phyloP scores from a whole-genome alignment of 2,888 invertebrate species.

The Ormyrus rosae region DNA sequence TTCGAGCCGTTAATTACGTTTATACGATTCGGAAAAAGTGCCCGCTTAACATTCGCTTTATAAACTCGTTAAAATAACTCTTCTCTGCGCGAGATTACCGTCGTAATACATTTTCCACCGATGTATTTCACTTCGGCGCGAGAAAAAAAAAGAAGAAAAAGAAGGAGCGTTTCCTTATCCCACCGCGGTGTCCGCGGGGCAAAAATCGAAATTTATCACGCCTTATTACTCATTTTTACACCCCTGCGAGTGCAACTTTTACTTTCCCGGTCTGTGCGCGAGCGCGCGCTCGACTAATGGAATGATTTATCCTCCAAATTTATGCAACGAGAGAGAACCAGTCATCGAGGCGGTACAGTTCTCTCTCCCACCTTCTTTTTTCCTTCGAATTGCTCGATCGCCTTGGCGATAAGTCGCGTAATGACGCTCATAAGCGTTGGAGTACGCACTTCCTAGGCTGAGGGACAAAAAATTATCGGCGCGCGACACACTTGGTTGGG shows the following conservation, averaged over 20 bases:
- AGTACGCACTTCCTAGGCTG: not conserved
- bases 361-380: constrained; percentile 13
- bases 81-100: too few relatives aligned
- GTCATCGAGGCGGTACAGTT: constrained; percentile 4
- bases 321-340: constrained; percentile 3
- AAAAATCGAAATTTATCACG: constrained; percentile 33
- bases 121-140: not conserved
- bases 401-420: not conserved
- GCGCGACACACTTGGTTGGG: not conserved
- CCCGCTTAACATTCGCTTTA: too few relatives aligned
- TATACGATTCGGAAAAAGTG: too few relatives aligned
- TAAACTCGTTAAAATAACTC: too few relatives aligned
- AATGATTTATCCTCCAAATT: constrained; percentile 39
- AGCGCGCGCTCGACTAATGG: not conserved
- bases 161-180: constrained; percentile 26
- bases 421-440: not conserved
- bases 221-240: constrained; percentile 30
- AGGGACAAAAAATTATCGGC: not conserved
- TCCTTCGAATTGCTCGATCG: not conserved
- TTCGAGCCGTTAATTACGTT: too few relatives aligned
- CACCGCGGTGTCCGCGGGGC: not conserved
- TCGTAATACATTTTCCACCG: not conserved
- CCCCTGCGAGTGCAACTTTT: not conserved
- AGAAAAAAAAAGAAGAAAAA: not conserved
- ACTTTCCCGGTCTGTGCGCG: too few relatives aligned